Evolutionary conservation across 2,113 vertebrate genomes (phyloP).

Genomic region (Scortum barcoo): DNA sequence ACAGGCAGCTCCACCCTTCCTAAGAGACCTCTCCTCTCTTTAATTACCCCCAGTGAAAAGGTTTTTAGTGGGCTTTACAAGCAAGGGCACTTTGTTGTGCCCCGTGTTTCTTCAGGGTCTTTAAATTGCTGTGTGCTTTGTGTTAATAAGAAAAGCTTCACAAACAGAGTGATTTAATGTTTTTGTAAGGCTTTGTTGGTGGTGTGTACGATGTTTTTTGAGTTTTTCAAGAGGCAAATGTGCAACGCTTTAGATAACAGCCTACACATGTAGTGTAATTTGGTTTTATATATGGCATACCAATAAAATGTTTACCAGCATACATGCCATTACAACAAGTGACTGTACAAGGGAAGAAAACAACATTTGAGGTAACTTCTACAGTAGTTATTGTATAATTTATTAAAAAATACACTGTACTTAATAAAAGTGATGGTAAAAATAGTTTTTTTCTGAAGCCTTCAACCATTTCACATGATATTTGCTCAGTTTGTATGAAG

Average conservation of each 20-base stretch:
- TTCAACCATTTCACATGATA: background rate
- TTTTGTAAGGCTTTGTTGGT: constrained; percentile 19
- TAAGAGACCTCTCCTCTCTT: constrained; percentile 4
- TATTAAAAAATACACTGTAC: background rate
- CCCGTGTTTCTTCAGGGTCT: constrained; percentile 14
- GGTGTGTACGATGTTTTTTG: background rate
- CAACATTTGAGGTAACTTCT: background rate
- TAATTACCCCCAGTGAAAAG: constrained; percentile 32
- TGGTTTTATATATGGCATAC: background rate
- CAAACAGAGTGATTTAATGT: background rate
- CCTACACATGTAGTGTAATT: background rate
- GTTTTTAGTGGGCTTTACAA: constrained; percentile 26
- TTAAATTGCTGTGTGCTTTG: constrained; percentile 9
- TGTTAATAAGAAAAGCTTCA: constrained; percentile 9
- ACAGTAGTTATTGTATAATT: background rate
- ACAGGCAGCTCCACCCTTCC: background rate
- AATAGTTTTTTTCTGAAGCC: no score
- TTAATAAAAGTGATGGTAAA: background rate
- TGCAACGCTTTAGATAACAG: background rate
- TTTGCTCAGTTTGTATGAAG: background rate
- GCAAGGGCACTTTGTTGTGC: background rate
- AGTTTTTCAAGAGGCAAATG: background rate
- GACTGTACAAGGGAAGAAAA: background rate
- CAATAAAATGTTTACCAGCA: background rate
- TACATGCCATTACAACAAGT: background rate